phyloP scores from a whole-genome alignment of 1,140 invertebrate genomes.

The Choristoneura fumiferana region DNA sequence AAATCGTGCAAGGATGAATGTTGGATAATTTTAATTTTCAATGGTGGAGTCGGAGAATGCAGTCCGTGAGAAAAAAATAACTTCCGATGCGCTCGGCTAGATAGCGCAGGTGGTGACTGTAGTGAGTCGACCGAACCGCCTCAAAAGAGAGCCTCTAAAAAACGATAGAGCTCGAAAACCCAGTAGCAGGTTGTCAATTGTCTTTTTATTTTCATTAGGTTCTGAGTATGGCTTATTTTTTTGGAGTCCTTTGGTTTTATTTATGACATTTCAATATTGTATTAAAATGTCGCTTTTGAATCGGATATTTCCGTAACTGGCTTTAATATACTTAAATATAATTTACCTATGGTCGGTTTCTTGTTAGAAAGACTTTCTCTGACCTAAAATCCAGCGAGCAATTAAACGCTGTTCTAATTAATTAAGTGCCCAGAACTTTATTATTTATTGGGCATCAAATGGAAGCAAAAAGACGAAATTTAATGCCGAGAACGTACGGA shows the following conservation, averaged over 20 bases:
- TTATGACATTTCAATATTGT: no score
- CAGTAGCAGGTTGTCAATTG: slow-evolving; percentile 65
- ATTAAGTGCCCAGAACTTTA: slow-evolving; percentile 1
- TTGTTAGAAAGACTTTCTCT: neutral
- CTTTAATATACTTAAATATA: no score
- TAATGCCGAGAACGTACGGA: slow-evolving; percentile 13
- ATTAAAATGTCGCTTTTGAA: no score
- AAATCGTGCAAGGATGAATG: slow-evolving; percentile 34
- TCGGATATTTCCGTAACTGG: no score
- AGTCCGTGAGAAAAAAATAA: slow-evolving; percentile 71
- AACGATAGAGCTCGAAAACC: slow-evolving; percentile 42
- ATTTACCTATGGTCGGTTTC: no score
- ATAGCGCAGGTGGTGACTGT: slow-evolving; percentile 68
- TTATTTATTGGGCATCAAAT: slow-evolving; percentile 8
- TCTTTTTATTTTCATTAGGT: slow-evolving; percentile 55
- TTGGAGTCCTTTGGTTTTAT: neutral
- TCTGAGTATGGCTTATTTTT: slow-evolving; percentile 41
- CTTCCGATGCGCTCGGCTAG: slow-evolving; percentile 68
- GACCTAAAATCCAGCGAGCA: neutral
- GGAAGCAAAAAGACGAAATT: slow-evolving; percentile 2
- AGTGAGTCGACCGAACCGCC: slow-evolving; percentile 19
- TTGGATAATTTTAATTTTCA: slow-evolving; percentile 38
- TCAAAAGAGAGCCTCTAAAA: slow-evolving; percentile 25
- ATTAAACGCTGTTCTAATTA: slow-evolving; percentile 17
- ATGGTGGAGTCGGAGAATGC: slow-evolving; percentile 56